These are phyloP conservation scores for Cerastis leucographa DNA, from an alignment of 2,888 invertebrate genomes.

Conservation along the genomic window DNA sequence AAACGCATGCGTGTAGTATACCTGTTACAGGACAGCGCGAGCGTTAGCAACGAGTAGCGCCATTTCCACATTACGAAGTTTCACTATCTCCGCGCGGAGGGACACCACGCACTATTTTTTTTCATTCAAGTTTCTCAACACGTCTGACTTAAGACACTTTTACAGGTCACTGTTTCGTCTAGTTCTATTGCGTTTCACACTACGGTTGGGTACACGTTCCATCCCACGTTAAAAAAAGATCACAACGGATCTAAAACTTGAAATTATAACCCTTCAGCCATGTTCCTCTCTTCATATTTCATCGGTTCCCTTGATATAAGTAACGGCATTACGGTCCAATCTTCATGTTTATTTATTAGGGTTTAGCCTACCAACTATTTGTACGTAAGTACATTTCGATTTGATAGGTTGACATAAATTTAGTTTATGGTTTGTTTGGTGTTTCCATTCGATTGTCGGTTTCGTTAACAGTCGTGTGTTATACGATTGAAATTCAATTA, in stretches of 20 bases:
- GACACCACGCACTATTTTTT: too few relatives aligned
- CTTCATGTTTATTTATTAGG: constrained; percentile 85
- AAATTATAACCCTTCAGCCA: constrained; percentile 18
- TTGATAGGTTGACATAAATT: constrained; percentile 69
- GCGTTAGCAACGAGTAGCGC: too few relatives aligned
- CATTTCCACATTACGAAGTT: too few relatives aligned
- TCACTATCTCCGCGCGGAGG: too few relatives aligned
- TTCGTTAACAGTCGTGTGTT: constrained; percentile 53
- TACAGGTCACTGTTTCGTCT: not conserved
- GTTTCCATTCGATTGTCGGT: constrained; percentile 48
- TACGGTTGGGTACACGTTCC: not conserved
- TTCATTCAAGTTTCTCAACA: too few relatives aligned
- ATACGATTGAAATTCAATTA: constrained; percentile 65
- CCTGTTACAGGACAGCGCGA: too few relatives aligned
- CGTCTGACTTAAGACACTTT: not conserved
- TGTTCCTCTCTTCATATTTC: constrained; percentile 70
- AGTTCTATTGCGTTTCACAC: not conserved
- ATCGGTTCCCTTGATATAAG: constrained; percentile 70
- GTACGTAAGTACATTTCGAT: constrained; percentile 52
- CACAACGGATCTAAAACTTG: not conserved
- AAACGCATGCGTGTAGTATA: too few relatives aligned
- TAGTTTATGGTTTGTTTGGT: constrained; percentile 66
- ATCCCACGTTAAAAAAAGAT: not conserved
- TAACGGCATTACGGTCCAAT: constrained; percentile 73
- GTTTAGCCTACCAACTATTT: constrained; percentile 68